Evolutionary conservation across 2,113 vertebrate species (phyloP).

Genomic region (Gulo gulo): DNA sequence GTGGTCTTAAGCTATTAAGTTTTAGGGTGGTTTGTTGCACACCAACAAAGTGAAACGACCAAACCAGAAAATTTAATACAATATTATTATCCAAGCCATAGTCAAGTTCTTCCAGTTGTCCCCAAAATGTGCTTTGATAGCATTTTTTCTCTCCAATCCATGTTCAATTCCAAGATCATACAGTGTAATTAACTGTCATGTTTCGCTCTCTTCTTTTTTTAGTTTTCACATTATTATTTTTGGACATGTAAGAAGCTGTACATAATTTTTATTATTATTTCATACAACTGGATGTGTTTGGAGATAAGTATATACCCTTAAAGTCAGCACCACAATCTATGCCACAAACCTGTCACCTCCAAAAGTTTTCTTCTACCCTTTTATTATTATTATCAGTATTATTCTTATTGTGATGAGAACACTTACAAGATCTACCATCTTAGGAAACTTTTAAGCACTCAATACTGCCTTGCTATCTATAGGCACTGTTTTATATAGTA

Average conservation of each 20-base stretch:
- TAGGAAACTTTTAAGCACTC: not conserved
- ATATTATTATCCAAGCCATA: not conserved
- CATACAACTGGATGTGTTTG: not conserved
- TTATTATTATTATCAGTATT: not conserved
- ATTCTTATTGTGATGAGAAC: not conserved
- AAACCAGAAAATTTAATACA: not conserved
- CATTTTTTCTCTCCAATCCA: not conserved
- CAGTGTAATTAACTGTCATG: not conserved
- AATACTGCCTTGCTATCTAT: not conserved
- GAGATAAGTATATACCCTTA: not conserved
- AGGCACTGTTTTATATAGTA: not conserved
- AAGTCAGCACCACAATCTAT: not conserved
- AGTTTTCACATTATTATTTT: not conserved
- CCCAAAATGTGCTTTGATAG: not conserved
- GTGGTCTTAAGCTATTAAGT: not conserved
- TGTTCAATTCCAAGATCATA: not conserved
- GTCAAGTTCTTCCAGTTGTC: not conserved
- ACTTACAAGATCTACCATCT: not conserved
- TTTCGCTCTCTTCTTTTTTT: not conserved
- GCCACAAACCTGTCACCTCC: not conserved
- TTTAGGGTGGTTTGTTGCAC: not conserved
- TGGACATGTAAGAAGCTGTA: not conserved
- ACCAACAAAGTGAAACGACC: not conserved
- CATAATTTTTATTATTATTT: not conserved
- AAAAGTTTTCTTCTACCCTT: not conserved